Base-by-base conservation (phyloP, 1,140 invertebrate genomes). In the Bradynema listronoti region DNA sequence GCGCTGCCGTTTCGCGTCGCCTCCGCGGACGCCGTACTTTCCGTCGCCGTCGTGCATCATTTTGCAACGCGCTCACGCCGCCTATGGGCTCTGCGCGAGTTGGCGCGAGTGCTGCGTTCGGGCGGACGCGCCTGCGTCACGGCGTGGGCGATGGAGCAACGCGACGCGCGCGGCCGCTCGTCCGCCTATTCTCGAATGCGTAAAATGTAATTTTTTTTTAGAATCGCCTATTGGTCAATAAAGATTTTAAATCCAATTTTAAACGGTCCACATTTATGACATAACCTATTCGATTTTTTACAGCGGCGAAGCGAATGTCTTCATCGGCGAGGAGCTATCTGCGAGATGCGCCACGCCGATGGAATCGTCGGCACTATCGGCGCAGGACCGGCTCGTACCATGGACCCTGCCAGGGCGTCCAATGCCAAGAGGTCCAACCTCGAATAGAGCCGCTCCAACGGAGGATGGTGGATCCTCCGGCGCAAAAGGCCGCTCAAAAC, bases 101-200 rank as follows among this genome's bases (percentile, higher is more conserved):
- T 95, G 42, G 86, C 89, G 0, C 82, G 91, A 39, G 86, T 95
- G 30, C 82, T 94, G 2, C 81, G 88, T 57, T 90, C 92, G 54
- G 91, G 91, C 0, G 92, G 92, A 2, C 81, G 86, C 50, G 83
- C 94, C n/a, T 85, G 95, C 61, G 88, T 95, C 60, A 91, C 89
- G 14, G 91, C 93, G 0, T 95, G 91, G 91, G 89, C 91, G 11
- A 89, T 93, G 86, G 91, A 96, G 79, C 91, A 95, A 73, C 85
- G 86, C 53, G 87, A 91, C 73, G 81, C 88, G 66, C 88, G 87
- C 81, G 85, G 87, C 68, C 65, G 54, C 42, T 29, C 24, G 30
- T 41, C 46, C 32, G 19, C 30, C 39, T 69, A 69, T 50, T 39
- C 19, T 3, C 65, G 63, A 32, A 63, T 72, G 60, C 39, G 60